Evolutionary conservation across 2,797 vertebrate species (phyloP), one percentile per base, ranked within the genome.

Genomic region (Anableps anableps): DNA sequence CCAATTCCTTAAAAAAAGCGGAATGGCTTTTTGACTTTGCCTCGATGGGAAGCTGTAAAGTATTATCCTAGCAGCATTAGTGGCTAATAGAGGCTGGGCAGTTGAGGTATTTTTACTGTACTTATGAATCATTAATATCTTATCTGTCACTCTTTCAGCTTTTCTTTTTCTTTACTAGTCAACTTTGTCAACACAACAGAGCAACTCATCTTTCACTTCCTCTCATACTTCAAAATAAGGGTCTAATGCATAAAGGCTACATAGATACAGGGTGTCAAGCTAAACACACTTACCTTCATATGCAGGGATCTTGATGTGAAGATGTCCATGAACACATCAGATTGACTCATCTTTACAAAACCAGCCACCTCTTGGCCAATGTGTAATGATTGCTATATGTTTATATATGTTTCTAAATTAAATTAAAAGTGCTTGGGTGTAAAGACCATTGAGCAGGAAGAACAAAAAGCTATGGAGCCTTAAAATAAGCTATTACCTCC

Each of bases 401-500:
- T 17, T 70, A 5, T 47, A 2, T 36, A 36, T 8, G 76, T 76
- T 85, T 77, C 51, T 86, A 86, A n/a, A n/a, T n/a, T n/a, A n/a
- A n/a, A 88, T 90, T 88, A 83, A 83, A 86, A 62, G n/a, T 51
- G 43, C 72, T 23, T 5, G 1, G 72, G 78, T 77, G 51, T 82
- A 80, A 23, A 31, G 64, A 79, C 81, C 77, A 85, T 76, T 83
- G 85, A 83, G 79, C 87, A 78, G 83, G 76, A 84, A 83, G 51
- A 79, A 87, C 80, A 38, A 78, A 85, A 85, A 91, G 80, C 81
- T 81, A 80, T 85, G 82, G 68, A 58, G 84, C 87, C 89, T 91
- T 91, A 83, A 90, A 93, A 91, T 88, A 86, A 91, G 84, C 93
- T 87, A 88, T 93, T 94, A 92, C 85, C 75, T 85, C 43, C 82